phyloP scores from a whole-genome alignment of 1,140 invertebrate genomes.

The Leptinotarsa texana region DNA sequence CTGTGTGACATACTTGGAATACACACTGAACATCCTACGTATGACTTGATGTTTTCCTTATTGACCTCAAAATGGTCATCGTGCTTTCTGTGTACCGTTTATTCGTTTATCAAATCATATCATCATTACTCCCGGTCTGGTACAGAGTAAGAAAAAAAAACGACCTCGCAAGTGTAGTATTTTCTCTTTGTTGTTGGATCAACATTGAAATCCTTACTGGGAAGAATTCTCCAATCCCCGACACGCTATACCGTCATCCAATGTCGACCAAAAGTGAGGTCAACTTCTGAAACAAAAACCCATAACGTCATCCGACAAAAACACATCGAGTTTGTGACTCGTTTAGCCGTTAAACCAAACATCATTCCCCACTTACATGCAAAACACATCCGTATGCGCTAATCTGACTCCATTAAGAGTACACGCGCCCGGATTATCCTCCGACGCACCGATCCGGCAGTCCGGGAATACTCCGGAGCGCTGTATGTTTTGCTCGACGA shows the following conservation, averaged over 20 bases:
- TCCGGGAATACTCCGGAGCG: slow-evolving; percentile 30
- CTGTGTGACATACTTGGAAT: too few species aligned
- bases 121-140: too few species aligned
- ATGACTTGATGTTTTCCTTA: too few species aligned
- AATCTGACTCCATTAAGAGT: slow-evolving; percentile 54
- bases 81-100: too few species aligned
- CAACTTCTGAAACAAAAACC: slow-evolving; percentile 39
- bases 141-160: too few species aligned
- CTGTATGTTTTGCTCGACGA: slow-evolving; percentile 8
- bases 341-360: slow-evolving; percentile 55
- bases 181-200: too few species aligned
- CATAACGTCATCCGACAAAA: slow-evolving; percentile 45
- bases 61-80: too few species aligned
- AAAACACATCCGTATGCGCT: slow-evolving; percentile 53
- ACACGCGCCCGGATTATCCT: slow-evolving; percentile 28
- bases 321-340: slow-evolving; percentile 44
- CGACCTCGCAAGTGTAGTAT: too few species aligned
- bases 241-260: background rate
- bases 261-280: slow-evolving; percentile 6
- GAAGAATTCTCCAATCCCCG: background rate
- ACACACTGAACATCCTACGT: too few species aligned
- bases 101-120: too few species aligned
- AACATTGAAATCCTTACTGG: background rate
- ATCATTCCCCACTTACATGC: slow-evolving; percentile 55
- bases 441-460: slow-evolving; percentile 29